phyloP scores from a whole-genome alignment of 1,140 invertebrate species.

The Nasonia giraulti region DNA sequence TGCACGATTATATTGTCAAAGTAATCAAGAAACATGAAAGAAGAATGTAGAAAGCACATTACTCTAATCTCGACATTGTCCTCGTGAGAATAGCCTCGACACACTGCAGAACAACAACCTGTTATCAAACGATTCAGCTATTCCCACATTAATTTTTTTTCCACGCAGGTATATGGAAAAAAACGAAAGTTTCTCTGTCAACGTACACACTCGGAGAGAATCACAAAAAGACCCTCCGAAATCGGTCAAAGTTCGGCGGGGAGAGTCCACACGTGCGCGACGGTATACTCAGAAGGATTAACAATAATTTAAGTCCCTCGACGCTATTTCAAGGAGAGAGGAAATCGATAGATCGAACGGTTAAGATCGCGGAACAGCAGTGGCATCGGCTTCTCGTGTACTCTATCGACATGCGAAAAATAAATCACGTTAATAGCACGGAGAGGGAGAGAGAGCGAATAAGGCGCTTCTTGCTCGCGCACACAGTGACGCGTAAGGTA shows the following conservation, averaged over 20 bases:
- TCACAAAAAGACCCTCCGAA: neutral
- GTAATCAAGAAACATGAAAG: neutral
- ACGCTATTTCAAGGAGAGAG: neutral
- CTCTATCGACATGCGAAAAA: constrained; percentile 59
- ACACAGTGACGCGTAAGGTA: neutral
- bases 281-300: constrained; percentile 10
- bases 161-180: no score
- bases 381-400: neutral
- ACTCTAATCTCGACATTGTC: neutral
- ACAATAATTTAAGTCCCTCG: constrained; percentile 56
- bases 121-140: no score
- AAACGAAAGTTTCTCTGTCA: neutral
- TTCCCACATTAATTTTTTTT: no score
- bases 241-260: neutral
- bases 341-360: constrained; percentile 58
- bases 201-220: no score
- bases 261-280: neutral
- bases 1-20: neutral
- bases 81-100: neutral
- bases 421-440: constrained; percentile 62
- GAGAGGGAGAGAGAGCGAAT: neutral
- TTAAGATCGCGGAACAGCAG: constrained; percentile 55
- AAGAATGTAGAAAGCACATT: neutral
- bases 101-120: no score
- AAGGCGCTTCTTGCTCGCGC: neutral